Base-by-base conservation (phyloP, 2,888 invertebrate genomes). In the Molorchus minor region DNA sequence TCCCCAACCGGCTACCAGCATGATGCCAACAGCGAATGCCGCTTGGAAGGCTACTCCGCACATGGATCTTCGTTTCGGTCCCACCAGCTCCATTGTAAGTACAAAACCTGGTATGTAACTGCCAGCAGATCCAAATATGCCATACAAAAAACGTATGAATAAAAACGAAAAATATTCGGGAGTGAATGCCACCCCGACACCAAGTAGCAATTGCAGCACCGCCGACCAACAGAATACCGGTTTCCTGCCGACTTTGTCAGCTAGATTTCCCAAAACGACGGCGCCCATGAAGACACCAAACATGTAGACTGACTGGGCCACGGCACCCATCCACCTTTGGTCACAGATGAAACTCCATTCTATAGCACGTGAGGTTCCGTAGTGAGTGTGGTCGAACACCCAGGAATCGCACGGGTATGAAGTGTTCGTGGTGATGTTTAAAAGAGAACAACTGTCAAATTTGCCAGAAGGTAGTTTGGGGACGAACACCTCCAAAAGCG, bases 291-390 rank as follows among this genome's bases (percentile, higher is more conserved):
- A 88, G 2, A 92, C 92, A 4, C 94, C 94, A 73, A 93, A 83
- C 94, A 94, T 94, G 76, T 89, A 91, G 40, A 84, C 75, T 2
- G 90, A 88, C 76, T 94, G 93, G 0, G 92, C 89, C 15, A 92
- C 77, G 1, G 93, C 89, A 1, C 91, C 90, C 87, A 89, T 89
- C 93, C 93, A 94, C 64, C 71, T 69, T 56, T 58, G 58, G 64
- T 88, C 86, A 75, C 94, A 94, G 1, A 94, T 91, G 49, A 93
- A 86, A 74, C 89, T 82, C 93, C 93, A 94, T 78, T 94, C 92
- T 12, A 92, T 92, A 5, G 87, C 87, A 46, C 90, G 85, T 0
- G 93, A 91, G 0, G 89, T 87, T 56, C 86, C 79, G 66, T 90
- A 88, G 72, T 91, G 91, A 0, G 87, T 89, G 5, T 83, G 83